Evolutionary conservation across 2,888 invertebrate genomes (phyloP), one percentile per base, ranked within the genome.

Genomic region (Odontocerum albicorne): DNA sequence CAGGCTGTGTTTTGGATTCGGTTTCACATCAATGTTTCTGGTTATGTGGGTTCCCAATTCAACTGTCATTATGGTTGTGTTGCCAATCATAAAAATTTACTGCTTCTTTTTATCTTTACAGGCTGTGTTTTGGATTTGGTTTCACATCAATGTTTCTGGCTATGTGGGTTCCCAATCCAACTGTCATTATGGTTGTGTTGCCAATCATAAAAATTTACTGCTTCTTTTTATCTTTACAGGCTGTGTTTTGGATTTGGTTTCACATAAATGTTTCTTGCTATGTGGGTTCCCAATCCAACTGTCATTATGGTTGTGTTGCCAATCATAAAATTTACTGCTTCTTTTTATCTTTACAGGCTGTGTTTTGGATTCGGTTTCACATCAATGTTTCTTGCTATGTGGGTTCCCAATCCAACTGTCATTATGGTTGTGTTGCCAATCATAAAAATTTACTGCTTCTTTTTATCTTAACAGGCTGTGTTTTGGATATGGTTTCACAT

Each of bases 11-110:
- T 62, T 74, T 36, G 75, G 75, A 13, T 72, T 77, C 63, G 75
- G 77, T 78, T 15, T 68, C 17, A 73, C 72, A n/a, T 75, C 77
- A 0, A 74, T 72, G 68, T 73, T 77, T 53, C 65, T 79, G 40
- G 77, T 77, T 8, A 79, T 79, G 76, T 80, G 78, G 79, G 75
- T 79, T 61, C 74, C 73, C 61, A 79, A 79, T 66, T 78, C 78
- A 0, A 77, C 79, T 15, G 74, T 70, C 2, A 69, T 74, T 3
- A 73, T 74, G 10, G 70, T 78, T 68, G 74, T 79, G n/a, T 66
- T 73, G 15, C 74, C 75, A 15, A 75, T 75, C 33, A 72, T 73
- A 13, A 8, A 47, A n/a, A 2, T 6, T 7, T 16, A 15, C 38
- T 38, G 16, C 8, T 12, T 19, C 3, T 20, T 22, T 43, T 15